These are phyloP conservation scores for Rousettus leschenaultii DNA, from an alignment of 2,113 vertebrate species.

Conservation along the genomic window DNA sequence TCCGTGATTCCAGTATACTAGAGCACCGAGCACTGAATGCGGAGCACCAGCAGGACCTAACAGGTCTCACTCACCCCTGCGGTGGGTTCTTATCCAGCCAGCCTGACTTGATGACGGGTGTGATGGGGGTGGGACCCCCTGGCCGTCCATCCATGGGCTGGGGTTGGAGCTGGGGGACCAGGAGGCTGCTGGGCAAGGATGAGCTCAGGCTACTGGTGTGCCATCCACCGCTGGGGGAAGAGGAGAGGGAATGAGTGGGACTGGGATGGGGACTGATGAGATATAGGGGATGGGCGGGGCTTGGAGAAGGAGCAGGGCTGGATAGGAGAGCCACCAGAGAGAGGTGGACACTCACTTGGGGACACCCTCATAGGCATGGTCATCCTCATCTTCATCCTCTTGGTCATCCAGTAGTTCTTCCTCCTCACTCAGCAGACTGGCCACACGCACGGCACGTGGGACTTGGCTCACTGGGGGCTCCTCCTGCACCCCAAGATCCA, in stretches of 20 bases:
- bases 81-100: conserved; percentile 97
- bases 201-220: conserved; percentile 63
- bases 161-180: background rate
- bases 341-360: conserved; percentile 59
- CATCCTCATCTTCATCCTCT: conserved; percentile 64
- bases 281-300: background rate
- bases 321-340: background rate
- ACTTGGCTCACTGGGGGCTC: background rate
- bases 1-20: background rate
- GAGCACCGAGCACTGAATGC: background rate
- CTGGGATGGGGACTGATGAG: background rate
- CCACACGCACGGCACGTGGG: conserved; percentile 40
- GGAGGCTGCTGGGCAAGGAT: conserved; percentile 64
- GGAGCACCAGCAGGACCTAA: background rate
- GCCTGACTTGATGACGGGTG: conserved; percentile 87
- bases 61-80: conserved; percentile 87
- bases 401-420: conserved; percentile 70
- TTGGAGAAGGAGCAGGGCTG: background rate
- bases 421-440: conserved; percentile 78
- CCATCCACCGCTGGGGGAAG: conserved; percentile 70
- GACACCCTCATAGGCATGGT: conserved; percentile 34
- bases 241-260: background rate
- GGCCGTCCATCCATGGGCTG: conserved; percentile 67
- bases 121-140: conserved; percentile 53
- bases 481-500: conserved; percentile 56